Percentiles rank a stretch among this genome's conserved stretches.
These are phyloP conservation scores for Tamias sibiricus DNA, from an alignment of 2,113 vertebrate species.

Conservation along the genomic window DNA sequence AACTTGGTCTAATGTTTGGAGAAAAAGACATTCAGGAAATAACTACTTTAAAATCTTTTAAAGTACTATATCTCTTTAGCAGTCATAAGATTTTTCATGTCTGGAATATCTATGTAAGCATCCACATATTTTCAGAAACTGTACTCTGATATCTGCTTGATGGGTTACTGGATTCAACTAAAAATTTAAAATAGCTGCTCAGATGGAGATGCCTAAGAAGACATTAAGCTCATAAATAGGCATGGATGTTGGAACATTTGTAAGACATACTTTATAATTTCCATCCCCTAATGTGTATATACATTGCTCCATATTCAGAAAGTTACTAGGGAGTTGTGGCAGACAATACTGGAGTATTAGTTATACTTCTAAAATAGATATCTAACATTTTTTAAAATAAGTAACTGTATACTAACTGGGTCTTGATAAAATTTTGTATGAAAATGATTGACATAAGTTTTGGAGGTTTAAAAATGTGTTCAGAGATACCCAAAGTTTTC, in stretches of 20 bases:
- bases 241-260: neutral
- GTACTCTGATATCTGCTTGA: constrained; percentile 56
- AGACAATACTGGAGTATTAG: constrained; percentile 13
- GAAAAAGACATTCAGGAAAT: constrained; percentile 82
- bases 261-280: constrained; percentile 46
- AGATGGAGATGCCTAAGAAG: constrained; percentile 47
- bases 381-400: neutral
- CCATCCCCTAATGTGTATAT: neutral
- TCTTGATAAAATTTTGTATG: constrained; percentile 48
- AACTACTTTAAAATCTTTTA: constrained; percentile 74
- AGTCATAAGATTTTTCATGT: constrained; percentile 70
- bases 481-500: constrained; percentile 22
- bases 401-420: constrained; percentile 24
- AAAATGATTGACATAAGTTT: constrained; percentile 36
- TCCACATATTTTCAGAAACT: constrained; percentile 69
- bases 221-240: constrained; percentile 64
- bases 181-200: constrained; percentile 66
- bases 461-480: constrained; percentile 50
- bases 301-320: constrained; percentile 41
- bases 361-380: constrained; percentile 48
- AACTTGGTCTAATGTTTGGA: constrained; percentile 96
- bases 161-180: constrained; percentile 66
- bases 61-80: constrained; percentile 75
- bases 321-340: neutral
- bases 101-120: constrained; percentile 57